A percentile compares a stretch with the other conserved stretches of the same genome.
phyloP scores from a whole-genome alignment of 1,140 invertebrate species.

The Apis laboriosa region DNA sequence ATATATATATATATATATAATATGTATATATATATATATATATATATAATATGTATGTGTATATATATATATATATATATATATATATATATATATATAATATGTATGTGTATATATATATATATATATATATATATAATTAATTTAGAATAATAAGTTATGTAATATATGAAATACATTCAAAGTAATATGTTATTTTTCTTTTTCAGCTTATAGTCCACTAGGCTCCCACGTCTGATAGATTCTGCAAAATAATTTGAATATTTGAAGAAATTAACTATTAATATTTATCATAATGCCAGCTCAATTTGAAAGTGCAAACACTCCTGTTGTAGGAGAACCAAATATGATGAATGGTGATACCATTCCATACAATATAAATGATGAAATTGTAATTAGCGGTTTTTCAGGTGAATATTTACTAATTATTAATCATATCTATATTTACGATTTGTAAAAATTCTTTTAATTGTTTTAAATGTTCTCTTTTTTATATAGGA shows the following conservation, averaged over 20 bases:
- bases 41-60: no score
- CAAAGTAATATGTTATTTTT: constrained; percentile 34
- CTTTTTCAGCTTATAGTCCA: constrained; percentile 73
- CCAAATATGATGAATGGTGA: constrained; percentile 67
- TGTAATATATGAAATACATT: no score
- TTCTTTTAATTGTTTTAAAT: not conserved
- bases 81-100: not conserved
- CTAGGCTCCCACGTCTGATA: constrained; percentile 68
- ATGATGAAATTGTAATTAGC: constrained; percentile 92
- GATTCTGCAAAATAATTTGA: constrained; percentile 38
- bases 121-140: not conserved
- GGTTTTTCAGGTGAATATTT: constrained; percentile 88
- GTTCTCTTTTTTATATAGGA: constrained; percentile 71
- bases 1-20: not conserved
- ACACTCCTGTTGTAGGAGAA: constrained; percentile 71
- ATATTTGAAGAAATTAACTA: not conserved
- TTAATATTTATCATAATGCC: constrained; percentile 80
- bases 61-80: no score
- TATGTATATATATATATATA: not conserved
- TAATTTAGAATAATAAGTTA: not conserved
- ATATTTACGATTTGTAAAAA: not conserved
- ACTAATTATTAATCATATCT: not conserved
- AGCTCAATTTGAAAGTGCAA: constrained; percentile 81
- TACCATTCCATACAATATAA: constrained; percentile 61
- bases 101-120: not conserved